Evolutionary conservation across 2,888 invertebrate genomes (phyloP).

Genomic region (Rhorus exstirpatorius): DNA sequence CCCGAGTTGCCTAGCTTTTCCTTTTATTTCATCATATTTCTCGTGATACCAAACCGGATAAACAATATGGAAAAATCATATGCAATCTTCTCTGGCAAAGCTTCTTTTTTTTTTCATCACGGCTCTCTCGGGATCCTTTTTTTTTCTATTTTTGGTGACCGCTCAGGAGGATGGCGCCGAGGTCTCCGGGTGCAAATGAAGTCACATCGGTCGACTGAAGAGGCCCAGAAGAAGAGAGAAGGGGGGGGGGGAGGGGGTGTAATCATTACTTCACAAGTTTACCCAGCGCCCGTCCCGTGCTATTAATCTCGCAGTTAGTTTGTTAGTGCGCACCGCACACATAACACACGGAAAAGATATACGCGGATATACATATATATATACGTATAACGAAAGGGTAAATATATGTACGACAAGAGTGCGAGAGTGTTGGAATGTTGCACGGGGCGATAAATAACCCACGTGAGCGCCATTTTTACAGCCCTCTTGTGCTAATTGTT

Average conservation of each 20-base stretch:
- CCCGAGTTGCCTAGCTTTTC: slow-evolving; percentile 9
- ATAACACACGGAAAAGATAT: slow-evolving; percentile 40
- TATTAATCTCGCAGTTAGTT: slow-evolving; percentile 82
- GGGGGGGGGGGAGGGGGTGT: slow-evolving; percentile 55
- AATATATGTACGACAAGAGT: slow-evolving; percentile 10
- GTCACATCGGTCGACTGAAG: slow-evolving; percentile 69
- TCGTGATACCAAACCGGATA: slow-evolving; percentile 8
- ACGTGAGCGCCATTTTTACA: slow-evolving; percentile 76
- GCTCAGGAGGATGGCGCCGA: slow-evolving; percentile 12
- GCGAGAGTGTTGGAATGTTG: slow-evolving; percentile 38
- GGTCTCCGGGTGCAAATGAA: slow-evolving; percentile 74
- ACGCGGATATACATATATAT: neutral
- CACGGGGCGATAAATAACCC: slow-evolving; percentile 75
- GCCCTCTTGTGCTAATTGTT: slow-evolving; percentile 80
- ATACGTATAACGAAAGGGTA: slow-evolving; percentile 8
- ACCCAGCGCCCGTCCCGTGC: slow-evolving; percentile 75
- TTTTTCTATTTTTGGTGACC: slow-evolving; percentile 16
- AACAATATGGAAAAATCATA: slow-evolving; percentile 14
- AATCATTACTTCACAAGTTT: slow-evolving; percentile 79
- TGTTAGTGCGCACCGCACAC: slow-evolving; percentile 75
- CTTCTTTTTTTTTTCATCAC: neutral
- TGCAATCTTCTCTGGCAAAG: slow-evolving; percentile 11
- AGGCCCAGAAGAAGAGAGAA: slow-evolving; percentile 16
- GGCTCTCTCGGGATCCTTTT: slow-evolving; percentile 5
- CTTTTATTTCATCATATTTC: slow-evolving; percentile 6